These are phyloP conservation scores for Piliocolobus tephrosceles DNA, from an alignment of 2,113 vertebrate species.

Conservation along the genomic window DNA sequence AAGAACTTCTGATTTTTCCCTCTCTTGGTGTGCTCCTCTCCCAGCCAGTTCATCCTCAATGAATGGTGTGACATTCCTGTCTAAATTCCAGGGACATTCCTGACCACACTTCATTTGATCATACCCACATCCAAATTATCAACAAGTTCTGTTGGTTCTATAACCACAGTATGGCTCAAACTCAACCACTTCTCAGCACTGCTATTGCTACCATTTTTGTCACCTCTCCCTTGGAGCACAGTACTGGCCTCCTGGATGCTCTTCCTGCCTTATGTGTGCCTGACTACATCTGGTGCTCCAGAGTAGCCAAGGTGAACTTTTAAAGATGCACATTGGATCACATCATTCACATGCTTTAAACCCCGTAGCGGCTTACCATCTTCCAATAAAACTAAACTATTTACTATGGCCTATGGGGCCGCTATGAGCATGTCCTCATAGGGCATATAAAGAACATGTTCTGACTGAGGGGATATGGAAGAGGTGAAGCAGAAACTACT, in stretches of 20 bases:
- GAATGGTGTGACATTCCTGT: too few relatives aligned
- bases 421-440: background rate
- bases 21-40: background rate
- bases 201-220: background rate
- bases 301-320: background rate
- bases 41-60: background rate
- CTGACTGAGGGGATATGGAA: background rate
- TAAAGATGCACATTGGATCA: background rate
- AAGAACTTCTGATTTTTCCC: background rate
- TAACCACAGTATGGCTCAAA: background rate
- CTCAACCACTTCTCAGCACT: background rate
- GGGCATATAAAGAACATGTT: background rate
- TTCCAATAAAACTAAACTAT: background rate
- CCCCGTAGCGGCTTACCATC: background rate
- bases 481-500: background rate
- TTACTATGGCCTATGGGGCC: background rate
- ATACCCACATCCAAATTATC: background rate
- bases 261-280: background rate
- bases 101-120: background rate
- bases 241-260: accelerated
- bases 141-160: background rate
- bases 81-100: background rate
- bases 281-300: background rate
- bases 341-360: background rate
- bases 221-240: background rate